Evolutionary conservation across 2,888 invertebrate genomes (phyloP).

Genomic region (Coelinius sp.): DNA sequence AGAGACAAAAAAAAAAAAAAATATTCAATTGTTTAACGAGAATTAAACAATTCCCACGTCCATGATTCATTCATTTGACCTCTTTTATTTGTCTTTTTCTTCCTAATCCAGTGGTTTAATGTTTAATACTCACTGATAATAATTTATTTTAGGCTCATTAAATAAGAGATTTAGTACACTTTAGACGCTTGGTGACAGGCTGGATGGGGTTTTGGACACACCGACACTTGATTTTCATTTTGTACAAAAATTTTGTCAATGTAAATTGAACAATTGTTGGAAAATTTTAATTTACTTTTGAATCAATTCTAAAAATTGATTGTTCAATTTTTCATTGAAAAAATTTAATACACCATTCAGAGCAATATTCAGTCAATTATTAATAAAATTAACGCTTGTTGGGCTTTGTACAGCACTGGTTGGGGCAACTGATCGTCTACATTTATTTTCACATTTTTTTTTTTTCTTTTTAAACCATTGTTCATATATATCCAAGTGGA

Average conservation of each 20-base stretch:
- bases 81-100: constrained; percentile 4
- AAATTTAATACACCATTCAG: neutral
- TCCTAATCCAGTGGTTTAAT: neutral
- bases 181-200: constrained; percentile 68
- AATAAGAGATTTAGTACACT: constrained; percentile 7
- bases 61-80: neutral
- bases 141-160: neutral
- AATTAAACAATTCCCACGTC: constrained; percentile 30
- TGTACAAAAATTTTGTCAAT: neutral
- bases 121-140: neutral
- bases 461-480: constrained; percentile 7
- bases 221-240: neutral
- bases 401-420: constrained; percentile 68
- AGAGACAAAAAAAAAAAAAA: constrained; percentile 54
- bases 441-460: constrained; percentile 61
- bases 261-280: neutral
- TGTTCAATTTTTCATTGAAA: constrained; percentile 9
- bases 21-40: constrained; percentile 23
- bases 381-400: constrained; percentile 57
- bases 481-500: constrained; percentile 62
- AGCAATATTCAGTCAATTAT: neutral
- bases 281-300: neutral
- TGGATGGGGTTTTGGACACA: constrained; percentile 45
- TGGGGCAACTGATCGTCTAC: constrained; percentile 60
- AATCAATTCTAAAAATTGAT: too few species aligned